Evolutionary conservation across 2,113 vertebrate genomes (phyloP), one percentile per base, ranked within the genome.

Genomic region (Struthidea cinerea): DNA sequence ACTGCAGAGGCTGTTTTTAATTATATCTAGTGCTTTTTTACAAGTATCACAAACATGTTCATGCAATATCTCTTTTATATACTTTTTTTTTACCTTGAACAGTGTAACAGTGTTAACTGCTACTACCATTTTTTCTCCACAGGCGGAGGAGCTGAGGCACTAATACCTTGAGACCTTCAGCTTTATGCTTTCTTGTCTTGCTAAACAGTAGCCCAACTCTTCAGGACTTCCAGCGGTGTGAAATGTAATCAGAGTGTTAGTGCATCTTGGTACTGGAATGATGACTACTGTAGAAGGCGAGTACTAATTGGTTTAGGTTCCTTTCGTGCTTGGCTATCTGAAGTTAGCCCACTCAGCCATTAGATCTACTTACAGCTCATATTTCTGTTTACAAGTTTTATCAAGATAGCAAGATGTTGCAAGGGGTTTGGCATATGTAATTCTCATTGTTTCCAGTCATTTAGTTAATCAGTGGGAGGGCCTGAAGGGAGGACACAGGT

Each of bases 261-360:
- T 84, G 57, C 32, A 3, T 63, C 92, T 89, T 81, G 42, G 26
- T 64, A 26, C 71, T 1, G 10, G 60, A 75, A 82, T 20, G 32
- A 95, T 91, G 93, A 41, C 91, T 71, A 3, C 89, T 59, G 15
- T 21, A 75, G 73, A 94, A 92, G 95, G 91, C 94, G 83, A 92
- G 69, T 77, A 77, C 46, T 74, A 24, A 50, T 35, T 90, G 49
- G 3, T 94, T 92, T 47, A 63, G 7, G 16, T 89, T 94, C 16
- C 9, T 89, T 19, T 80, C 53, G 15, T 28, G 9, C 24, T 39
- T 92, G 52, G 35, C 37, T 83, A 2, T 59, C 46, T 94, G 41
- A 59, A 68, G 24, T 55, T 53, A 77, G 17, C 9, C 60, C 27
- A 18, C 39, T 69, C 37, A 71, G 26, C 56, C 46, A 7, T 60